Base-by-base conservation (phyloP, 1,140 invertebrate species). In the Zaprionus camerounensis region DNA sequence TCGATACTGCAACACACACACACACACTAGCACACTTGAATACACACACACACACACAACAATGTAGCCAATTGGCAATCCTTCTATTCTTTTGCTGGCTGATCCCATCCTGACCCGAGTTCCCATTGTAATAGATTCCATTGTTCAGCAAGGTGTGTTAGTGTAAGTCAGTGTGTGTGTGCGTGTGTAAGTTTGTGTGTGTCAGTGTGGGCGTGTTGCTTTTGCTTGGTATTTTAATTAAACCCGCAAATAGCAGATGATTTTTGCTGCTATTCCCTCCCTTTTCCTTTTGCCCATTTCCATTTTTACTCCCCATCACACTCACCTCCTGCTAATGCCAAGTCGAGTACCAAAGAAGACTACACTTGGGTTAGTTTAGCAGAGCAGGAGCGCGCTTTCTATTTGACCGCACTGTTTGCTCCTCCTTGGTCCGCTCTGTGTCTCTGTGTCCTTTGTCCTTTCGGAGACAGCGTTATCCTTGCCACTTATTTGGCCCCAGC, bases 161-260 rank as follows among this genome's bases (percentile, higher is more conserved):
- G 28, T 55, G 56, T 13, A 9, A 46, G 46, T 20, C 28, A 24
- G 44, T 11, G 55, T 55, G 46, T 51, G 46, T 20, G 20, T 46
- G 57, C 6, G 51, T 28, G 55, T 61, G 9, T 38, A 22, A 24
- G 24, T 26, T 26, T 58, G n/a, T 44, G 49, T 36, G 68, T 41
- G 22, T 64, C 34, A 41, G 24, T 46, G 59, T 64, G 44, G 72
- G 63, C 73, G 38, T 55, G 46, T 59, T 38, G 44, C 26, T 55
- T 59, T 61, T 31, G 70, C 46, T 56, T 86, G 68, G 68, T 63
- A 55, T 88, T 87, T 87, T 88, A 87, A 87, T 87, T 87, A 87
- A 87, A 41, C 24, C 78, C 74, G 57, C 83, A 68, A 75, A 46
- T 24, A 64, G 53, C 49, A 51, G 53, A 36, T 75, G 72, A 75